These are phyloP conservation scores for Pseudomyrmex concolor DNA, from an alignment of 1,140 invertebrate species.

Conservation along the genomic window DNA sequence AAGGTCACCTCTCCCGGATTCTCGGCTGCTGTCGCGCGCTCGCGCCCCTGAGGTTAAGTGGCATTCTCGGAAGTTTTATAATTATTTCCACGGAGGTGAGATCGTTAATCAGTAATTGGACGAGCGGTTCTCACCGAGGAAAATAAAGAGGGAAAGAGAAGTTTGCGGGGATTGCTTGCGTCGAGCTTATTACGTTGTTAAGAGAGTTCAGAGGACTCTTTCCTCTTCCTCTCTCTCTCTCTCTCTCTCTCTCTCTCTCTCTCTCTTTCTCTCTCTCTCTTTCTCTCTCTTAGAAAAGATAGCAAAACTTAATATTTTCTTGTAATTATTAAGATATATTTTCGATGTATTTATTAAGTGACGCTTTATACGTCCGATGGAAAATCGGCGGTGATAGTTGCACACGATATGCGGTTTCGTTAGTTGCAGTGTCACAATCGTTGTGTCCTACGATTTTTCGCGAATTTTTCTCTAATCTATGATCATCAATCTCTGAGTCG, in stretches of 20 bases:
- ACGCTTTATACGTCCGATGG: background rate
- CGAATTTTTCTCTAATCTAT: slow-evolving; percentile 6
- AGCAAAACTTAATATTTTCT: slow-evolving; percentile 57
- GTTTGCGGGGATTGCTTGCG: slow-evolving; percentile 27
- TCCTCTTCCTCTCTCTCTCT: background rate
- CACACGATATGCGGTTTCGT: slow-evolving; percentile 1
- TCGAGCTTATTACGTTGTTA: slow-evolving; percentile 64
- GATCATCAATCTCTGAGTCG: background rate
- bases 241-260: slow-evolving; percentile 33
- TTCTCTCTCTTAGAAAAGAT: slow-evolving; percentile 30
- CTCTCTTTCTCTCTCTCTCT: slow-evolving; percentile 35
- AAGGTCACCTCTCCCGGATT: slow-evolving; percentile 10
- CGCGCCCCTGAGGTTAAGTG: slow-evolving; percentile 74
- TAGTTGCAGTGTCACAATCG: background rate
- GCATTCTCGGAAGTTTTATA: slow-evolving; percentile 74
- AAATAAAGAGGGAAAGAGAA: slow-evolving; percentile 20
- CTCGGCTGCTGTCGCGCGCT: slow-evolving; percentile 59
- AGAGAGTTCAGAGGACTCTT: slow-evolving; percentile 31
- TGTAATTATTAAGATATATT: too few relatives aligned
- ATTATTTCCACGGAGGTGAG: slow-evolving; percentile 73
- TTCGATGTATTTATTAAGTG: slow-evolving; percentile 60
- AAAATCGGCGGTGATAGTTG: background rate
- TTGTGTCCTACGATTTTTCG: background rate
- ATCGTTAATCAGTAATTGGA: slow-evolving; percentile 77
- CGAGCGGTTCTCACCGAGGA: slow-evolving; percentile 56